These are phyloP conservation scores for Nannospalax galili DNA, from an alignment of 2,113 vertebrate genomes.

Conservation along the genomic window DNA sequence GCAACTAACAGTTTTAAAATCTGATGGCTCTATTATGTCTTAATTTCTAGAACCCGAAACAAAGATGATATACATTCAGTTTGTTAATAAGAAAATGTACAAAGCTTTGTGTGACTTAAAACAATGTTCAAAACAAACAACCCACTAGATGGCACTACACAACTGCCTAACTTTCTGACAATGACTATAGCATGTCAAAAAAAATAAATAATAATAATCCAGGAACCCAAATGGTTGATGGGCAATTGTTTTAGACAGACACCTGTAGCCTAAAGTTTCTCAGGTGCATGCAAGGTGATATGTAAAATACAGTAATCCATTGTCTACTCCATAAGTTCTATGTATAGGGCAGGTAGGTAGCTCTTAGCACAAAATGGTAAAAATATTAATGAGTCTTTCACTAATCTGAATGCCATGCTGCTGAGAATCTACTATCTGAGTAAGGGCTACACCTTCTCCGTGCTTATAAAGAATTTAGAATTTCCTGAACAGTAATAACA, in stretches of 20 bases:
- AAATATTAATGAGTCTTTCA: neutral
- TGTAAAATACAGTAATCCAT: neutral
- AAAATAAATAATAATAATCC: too few species aligned
- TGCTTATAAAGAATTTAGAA: neutral
- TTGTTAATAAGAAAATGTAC: slow-evolving; percentile 28
- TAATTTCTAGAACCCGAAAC: slow-evolving; percentile 38
- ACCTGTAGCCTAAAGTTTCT: neutral
- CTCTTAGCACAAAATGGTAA: neutral
- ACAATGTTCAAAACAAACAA: neutral
- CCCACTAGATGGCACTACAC: slow-evolving; percentile 78
- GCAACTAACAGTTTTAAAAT: neutral
- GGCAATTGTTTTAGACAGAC: neutral
- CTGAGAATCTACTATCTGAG: neutral
- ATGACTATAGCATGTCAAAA: neutral
- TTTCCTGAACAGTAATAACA: neutral
- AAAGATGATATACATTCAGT: neutral
- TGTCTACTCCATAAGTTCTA: neutral
- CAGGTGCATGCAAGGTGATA: neutral
- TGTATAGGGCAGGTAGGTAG: neutral
- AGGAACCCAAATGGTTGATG: neutral
- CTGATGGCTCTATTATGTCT: neutral
- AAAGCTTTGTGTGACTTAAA: neutral
- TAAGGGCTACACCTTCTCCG: neutral
- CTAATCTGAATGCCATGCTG: neutral
- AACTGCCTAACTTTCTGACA: slow-evolving; percentile 28